These are phyloP conservation scores for Branchinecta sandiegonensis DNA, from an alignment of 2,888 invertebrate species.

Conservation along the genomic window DNA sequence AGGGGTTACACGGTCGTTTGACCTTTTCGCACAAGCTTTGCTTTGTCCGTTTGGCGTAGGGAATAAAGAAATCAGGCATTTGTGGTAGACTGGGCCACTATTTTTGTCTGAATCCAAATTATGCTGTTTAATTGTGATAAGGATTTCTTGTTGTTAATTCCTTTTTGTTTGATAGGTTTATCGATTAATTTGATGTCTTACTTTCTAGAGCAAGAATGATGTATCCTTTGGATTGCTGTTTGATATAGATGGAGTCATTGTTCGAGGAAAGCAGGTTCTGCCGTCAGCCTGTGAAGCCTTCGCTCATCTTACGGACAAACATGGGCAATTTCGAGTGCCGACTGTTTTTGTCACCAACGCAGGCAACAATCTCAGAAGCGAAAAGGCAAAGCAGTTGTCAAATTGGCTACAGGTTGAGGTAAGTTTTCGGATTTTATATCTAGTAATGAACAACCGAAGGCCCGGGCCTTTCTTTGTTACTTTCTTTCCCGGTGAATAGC, in stretches of 20 bases:
- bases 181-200: background rate
- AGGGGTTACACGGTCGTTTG: too few relatives aligned
- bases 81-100: too few relatives aligned
- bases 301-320: slow-evolving; percentile 38
- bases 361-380: slow-evolving; percentile 43
- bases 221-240: slow-evolving; percentile 46
- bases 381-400: slow-evolving; percentile 45
- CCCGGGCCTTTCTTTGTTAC: too few relatives aligned
- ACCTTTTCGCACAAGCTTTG: too few relatives aligned
- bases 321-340: slow-evolving; percentile 44
- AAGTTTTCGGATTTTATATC: slow-evolving; percentile 24
- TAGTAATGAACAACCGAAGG: too few relatives aligned
- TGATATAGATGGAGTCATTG: slow-evolving; percentile 52
- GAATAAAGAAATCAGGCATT: too few relatives aligned
- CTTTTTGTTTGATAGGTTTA: too few relatives aligned
- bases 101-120: too few relatives aligned
- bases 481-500: too few relatives aligned
- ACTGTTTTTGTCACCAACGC: slow-evolving; percentile 51
- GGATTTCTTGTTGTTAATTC: too few relatives aligned
- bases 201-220: background rate
- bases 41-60: too few relatives aligned
- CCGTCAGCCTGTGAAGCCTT: slow-evolving; percentile 46
- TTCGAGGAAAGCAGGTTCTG: slow-evolving; percentile 44
- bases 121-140: too few relatives aligned
- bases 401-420: slow-evolving; percentile 44